Base-by-base conservation (phyloP, 2,113 vertebrate genomes). In the Tychaedon coryphoeus region DNA sequence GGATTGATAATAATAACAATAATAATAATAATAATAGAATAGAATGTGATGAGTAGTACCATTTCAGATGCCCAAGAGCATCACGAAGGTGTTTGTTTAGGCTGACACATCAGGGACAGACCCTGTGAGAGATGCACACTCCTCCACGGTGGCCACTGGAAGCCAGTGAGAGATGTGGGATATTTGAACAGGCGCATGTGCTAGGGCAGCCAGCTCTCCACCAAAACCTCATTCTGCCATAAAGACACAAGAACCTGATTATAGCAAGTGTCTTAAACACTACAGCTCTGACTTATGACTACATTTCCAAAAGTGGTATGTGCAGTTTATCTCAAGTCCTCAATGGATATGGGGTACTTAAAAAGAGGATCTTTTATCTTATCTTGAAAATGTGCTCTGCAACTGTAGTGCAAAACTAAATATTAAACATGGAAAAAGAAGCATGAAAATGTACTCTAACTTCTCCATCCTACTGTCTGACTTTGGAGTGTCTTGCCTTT, bases 321-420 rank as follows among this genome's bases (percentile, higher is more conserved):
- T 6, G 10, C 19, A 34, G 29, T 85, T 93, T 96, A 90, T 73
- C 79, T 90, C 64, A 62, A 81, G 79, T 62, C 50, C 34, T 92
- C 58, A 62, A 18, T 60, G 53, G 34, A 77, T 66, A 90, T 6
- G 18, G 14, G 12, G 34, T 73, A 58, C 74, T 83, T 93, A 47
- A 73, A 83, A 90, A 83, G 29, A 86, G 75, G 10, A 73, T 72
- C 53, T 73, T 93, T 82, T 75, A 79, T 81, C 76, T 91, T 91
- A 87, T 90, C 86, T 95, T 77, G 82, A 86, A 95, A 94, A 93
- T 42, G 31, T 71, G 64, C 40, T 83, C 67, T 67, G 57, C 31
- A 77, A 66, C 38, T 48, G 25, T 34, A 86, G 65, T 42, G 43
- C 60, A 84, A 88, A 73, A 47, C 33, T 54, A 73, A 92, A 71